These are phyloP conservation scores for Panagrolaimus sp. DNA, from an alignment of 1,140 invertebrate species.

Conservation along the genomic window DNA sequence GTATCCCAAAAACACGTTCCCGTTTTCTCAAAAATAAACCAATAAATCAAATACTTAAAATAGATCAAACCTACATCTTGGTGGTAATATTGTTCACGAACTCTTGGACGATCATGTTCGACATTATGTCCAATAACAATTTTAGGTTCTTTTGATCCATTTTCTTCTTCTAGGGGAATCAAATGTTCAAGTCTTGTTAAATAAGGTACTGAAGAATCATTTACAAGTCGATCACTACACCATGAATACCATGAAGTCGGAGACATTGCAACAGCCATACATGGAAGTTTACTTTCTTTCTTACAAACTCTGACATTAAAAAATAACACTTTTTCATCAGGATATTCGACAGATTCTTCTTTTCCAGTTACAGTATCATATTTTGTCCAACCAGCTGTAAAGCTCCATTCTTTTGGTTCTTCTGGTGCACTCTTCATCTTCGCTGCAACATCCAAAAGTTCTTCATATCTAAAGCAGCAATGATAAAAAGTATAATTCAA, in stretches of 20 bases:
- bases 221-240: conserved; percentile 63
- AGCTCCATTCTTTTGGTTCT: conserved; percentile 68
- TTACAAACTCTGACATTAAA: conserved; percentile 94
- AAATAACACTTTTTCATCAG: conserved; percentile 72
- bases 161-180: conserved; percentile 74
- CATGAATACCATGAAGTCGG: conserved; percentile 79
- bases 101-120: conserved; percentile 80
- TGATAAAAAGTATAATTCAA: background rate
- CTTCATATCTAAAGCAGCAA: conserved; percentile 67
- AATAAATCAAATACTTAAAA: no score
- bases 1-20: conserved; percentile 85
- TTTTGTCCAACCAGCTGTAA: conserved; percentile 73
- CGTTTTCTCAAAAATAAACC: conserved; percentile 61
- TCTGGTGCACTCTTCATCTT: conserved; percentile 61
- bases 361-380: conserved; percentile 63
- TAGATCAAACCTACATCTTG: no score
- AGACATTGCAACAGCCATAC: conserved; percentile 81
- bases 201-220: conserved; percentile 34
- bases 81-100: conserved; percentile 84
- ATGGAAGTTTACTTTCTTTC: conserved; percentile 74
- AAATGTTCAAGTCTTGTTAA: conserved; percentile 64
- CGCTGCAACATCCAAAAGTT: conserved; percentile 66
- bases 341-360: conserved; percentile 49
- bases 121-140: conserved; percentile 94
- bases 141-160: conserved; percentile 64